phyloP scores from a whole-genome alignment of 2,797 vertebrate species.

The Sebastes reedi region DNA sequence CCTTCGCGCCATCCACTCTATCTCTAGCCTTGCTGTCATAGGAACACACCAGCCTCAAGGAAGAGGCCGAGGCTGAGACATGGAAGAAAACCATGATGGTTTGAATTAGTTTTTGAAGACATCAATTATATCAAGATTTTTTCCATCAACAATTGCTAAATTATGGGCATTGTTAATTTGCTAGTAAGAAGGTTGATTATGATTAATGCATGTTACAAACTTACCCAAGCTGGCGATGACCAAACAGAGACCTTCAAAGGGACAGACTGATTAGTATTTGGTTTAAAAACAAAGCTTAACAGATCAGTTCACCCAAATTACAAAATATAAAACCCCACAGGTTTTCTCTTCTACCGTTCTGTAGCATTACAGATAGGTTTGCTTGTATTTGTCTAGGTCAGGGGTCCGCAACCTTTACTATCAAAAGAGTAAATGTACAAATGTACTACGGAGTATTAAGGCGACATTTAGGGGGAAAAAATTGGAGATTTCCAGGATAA shows the following conservation, averaged over 20 bases:
- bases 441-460: too few species aligned
- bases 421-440: too few species aligned
- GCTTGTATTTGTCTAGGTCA: too few species aligned
- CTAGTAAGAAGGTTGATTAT: neutral
- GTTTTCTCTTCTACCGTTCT: neutral
- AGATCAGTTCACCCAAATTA: neutral
- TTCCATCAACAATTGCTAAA: neutral
- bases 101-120: neutral
- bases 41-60: constrained; percentile 80
- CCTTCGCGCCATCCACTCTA: constrained; percentile 49
- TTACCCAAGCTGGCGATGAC: constrained; percentile 41
- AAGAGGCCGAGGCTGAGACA: constrained; percentile 46
- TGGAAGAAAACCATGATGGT: neutral
- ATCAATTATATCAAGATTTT: neutral
- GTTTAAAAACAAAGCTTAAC: neutral
- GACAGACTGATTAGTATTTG: neutral
- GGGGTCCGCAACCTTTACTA: too few species aligned
- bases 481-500: too few species aligned
- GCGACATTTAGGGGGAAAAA: too few species aligned
- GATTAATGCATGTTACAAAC: neutral
- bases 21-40: constrained; percentile 79
- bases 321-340: neutral
- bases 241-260: constrained; percentile 51
- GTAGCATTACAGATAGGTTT: neutral
- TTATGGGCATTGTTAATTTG: too few species aligned